A percentile compares a stretch with the other conserved stretches of the same genome.
phyloP scores from a whole-genome alignment of 2,888 invertebrate genomes.

The Asteroscopus sphinx region DNA sequence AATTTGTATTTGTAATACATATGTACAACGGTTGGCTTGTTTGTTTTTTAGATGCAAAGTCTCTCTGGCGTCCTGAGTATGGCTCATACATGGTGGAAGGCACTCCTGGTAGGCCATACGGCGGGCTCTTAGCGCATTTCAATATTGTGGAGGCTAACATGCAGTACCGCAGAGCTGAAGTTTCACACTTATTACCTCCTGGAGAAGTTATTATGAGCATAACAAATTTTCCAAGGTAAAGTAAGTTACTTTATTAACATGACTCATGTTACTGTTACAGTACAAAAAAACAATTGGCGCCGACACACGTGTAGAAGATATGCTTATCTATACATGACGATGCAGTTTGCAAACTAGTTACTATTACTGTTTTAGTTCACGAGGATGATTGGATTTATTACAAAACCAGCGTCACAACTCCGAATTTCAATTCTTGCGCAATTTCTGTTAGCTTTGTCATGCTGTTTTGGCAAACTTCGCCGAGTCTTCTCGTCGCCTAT shows the following conservation, averaged over 20 bases:
- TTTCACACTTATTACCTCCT: constrained; percentile 92
- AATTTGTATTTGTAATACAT: too few species aligned
- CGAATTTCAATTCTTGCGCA: too few species aligned
- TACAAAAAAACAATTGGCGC: background rate
- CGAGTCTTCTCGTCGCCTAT: too few species aligned
- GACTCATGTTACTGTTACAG: background rate
- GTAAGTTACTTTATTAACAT: constrained; percentile 34
- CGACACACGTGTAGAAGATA: background rate
- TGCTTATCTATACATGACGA: background rate
- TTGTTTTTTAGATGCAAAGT: constrained; percentile 91
- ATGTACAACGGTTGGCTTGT: background rate
- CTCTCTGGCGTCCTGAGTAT: constrained; percentile 99
- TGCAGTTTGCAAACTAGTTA: background rate
- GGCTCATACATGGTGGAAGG: constrained; percentile 99
- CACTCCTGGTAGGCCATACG: constrained; percentile 98
- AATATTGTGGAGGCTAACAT: constrained; percentile 99
- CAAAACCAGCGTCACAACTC: too few species aligned
- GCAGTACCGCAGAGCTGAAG: constrained; percentile 96
- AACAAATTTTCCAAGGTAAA: constrained; percentile 97
- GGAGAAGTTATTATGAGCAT: constrained; percentile 97
- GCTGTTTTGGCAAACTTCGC: too few species aligned
- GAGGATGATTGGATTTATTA: background rate
- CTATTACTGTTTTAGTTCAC: background rate
- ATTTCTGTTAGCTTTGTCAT: too few species aligned
- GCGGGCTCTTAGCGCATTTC: constrained; percentile 98